Conservation (phyloP, 2,113 vertebrate species). For the Ginglymostoma cirratum region DNA sequence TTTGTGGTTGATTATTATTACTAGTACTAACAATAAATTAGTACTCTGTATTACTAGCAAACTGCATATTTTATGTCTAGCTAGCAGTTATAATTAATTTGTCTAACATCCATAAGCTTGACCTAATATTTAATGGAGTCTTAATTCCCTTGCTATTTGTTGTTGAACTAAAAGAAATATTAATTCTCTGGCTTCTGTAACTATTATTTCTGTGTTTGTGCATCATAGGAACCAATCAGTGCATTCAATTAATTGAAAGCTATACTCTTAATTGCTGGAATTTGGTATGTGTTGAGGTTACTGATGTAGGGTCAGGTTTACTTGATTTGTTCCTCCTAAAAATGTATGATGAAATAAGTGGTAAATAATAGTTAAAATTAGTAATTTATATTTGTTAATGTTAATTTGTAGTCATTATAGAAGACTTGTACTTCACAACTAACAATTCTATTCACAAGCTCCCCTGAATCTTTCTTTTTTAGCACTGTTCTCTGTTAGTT, state of each 20-base stretch:
- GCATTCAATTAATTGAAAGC: neutral
- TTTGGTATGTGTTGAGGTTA: neutral
- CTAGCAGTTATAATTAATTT: neutral
- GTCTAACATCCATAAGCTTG: neutral
- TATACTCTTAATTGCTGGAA: neutral
- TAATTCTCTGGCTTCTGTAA: neutral
- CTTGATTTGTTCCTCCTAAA: neutral
- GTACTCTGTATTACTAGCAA: neutral
- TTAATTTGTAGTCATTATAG: neutral
- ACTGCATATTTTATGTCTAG: neutral
- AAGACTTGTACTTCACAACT: neutral
- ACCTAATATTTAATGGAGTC: conserved; percentile 7
- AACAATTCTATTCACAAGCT: neutral
- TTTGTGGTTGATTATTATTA: neutral
- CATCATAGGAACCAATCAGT: neutral
- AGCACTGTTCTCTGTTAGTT: neutral
- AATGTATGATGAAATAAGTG: neutral
- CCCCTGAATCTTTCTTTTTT: neutral
- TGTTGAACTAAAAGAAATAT: neutral
- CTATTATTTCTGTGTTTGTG: neutral
- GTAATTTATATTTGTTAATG: neutral
- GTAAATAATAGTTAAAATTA: neutral
- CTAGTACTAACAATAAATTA: no score
- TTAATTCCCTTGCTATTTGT: neutral
- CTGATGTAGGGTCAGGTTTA: neutral